Evolutionary conservation across 2,797 vertebrate genomes (phyloP).

Genomic region (Natrix natrix): DNA sequence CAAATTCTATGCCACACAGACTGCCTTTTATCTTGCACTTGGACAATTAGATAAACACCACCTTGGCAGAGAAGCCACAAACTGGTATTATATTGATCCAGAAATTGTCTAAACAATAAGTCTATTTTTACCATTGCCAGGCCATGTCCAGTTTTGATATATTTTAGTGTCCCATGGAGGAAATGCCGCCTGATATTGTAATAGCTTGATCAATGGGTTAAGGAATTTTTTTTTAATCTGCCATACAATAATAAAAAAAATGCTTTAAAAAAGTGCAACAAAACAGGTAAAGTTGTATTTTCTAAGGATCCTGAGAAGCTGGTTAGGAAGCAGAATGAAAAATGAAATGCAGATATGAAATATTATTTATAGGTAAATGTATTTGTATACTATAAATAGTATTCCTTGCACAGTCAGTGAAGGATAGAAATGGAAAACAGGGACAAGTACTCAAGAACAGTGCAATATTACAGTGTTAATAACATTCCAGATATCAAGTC

Average conservation of each 20-base stretch:
- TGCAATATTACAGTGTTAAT: not conserved
- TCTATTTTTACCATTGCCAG: conserved; percentile 2
- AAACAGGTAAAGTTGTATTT: not conserved
- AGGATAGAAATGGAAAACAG: not conserved
- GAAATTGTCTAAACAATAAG: not conserved
- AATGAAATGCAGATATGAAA: conserved; percentile 20
- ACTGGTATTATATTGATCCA: not conserved
- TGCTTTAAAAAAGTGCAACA: not conserved
- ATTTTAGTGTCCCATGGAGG: conserved; percentile 29
- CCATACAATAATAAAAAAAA: not conserved
- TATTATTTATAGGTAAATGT: not conserved
- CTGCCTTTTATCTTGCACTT: conserved; percentile 18
- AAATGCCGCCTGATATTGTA: conserved; percentile 22
- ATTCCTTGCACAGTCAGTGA: not conserved
- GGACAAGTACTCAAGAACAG: not conserved
- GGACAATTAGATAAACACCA: conserved; percentile 18
- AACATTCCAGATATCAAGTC: not conserved
- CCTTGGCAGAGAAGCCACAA: not conserved
- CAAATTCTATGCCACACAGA: conserved; percentile 2
- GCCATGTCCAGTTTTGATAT: not conserved
- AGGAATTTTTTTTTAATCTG: conserved; percentile 24
- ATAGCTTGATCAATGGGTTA: conserved; percentile 33
- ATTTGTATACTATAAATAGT: not conserved
- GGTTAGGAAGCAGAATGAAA: not conserved
- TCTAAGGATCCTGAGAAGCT: not conserved